phyloP scores from a whole-genome alignment of 2,888 invertebrate genomes.

The Calameuta filiformis region DNA sequence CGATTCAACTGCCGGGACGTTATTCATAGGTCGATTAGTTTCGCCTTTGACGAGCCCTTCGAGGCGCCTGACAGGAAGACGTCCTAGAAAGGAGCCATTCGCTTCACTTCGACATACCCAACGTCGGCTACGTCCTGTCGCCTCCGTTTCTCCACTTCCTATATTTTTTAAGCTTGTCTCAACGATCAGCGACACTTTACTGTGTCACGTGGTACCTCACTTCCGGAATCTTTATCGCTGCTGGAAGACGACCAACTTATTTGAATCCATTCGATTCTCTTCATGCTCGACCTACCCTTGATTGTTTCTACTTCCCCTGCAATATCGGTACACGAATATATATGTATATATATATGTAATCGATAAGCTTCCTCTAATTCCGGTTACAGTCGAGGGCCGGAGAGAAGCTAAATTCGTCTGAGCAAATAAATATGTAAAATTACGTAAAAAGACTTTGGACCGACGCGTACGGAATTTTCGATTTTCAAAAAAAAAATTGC shows the following conservation, averaged over 20 bases:
- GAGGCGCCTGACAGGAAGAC: background rate
- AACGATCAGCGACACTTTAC: background rate
- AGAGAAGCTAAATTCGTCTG: background rate
- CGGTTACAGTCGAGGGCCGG: background rate
- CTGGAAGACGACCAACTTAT: background rate
- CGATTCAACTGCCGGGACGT: conserved; percentile 25
- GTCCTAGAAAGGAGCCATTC: background rate
- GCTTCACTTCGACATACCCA: background rate
- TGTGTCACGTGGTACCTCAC: background rate
- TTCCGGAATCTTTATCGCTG: background rate
- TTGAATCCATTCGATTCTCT: background rate
- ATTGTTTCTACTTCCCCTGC: background rate
- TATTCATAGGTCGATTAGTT: conserved; percentile 34
- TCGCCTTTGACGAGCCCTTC: conserved; percentile 7
- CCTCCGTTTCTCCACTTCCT: background rate
- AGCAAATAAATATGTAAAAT: no score
- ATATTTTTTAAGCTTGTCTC: background rate
- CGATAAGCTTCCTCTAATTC: background rate
- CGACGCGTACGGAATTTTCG: background rate
- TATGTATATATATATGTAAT: background rate
- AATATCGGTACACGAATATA: background rate
- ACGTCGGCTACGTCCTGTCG: background rate
- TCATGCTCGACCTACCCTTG: background rate
- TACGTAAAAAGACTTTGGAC: background rate
- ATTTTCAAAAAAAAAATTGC: background rate